Percentiles rank a stretch among this genome's conserved stretches.
Evolutionary conservation across 1,140 invertebrate genomes (phyloP).

Genomic region (Panagrolaimus sp.): DNA sequence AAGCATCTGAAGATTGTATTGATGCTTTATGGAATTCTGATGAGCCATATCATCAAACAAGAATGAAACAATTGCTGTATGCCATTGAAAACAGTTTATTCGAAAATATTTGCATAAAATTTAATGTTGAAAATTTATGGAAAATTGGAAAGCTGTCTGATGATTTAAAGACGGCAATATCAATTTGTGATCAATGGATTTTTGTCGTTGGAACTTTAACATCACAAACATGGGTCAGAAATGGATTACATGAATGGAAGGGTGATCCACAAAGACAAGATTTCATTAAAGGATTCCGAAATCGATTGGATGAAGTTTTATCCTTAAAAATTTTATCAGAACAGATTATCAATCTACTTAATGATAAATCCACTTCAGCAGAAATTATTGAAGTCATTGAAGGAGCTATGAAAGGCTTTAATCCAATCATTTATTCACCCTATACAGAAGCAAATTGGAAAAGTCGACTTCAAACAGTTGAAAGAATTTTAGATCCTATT

Average conservation of each 20-base stretch:
- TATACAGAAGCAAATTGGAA: constrained; percentile 70
- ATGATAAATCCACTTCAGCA: constrained; percentile 68
- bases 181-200: constrained; percentile 73
- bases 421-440: constrained; percentile 71
- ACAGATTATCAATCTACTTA: constrained; percentile 70
- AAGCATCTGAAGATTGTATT: constrained; percentile 61
- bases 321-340: constrained; percentile 70
- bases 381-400: constrained; percentile 67
- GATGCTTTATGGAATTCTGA: constrained; percentile 80
- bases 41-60: constrained; percentile 69
- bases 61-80: constrained; percentile 80
- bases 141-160: constrained; percentile 65
- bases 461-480: constrained; percentile 70
- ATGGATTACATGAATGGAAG: constrained; percentile 75
- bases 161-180: constrained; percentile 64
- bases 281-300: constrained; percentile 67
- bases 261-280: constrained; percentile 70
- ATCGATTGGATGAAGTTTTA: constrained; percentile 69
- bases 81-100: constrained; percentile 66
- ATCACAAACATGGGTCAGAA: constrained; percentile 82
- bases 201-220: constrained; percentile 76
- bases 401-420: constrained; percentile 68
- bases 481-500: constrained; percentile 71
- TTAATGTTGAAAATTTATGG: constrained; percentile 66
- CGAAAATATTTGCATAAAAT: constrained; percentile 62